A percentile compares a stretch with the other conserved stretches of the same genome.
These are phyloP conservation scores for Hemichromis elongatus DNA, from an alignment of 2,113 vertebrate genomes.

Conservation along the genomic window DNA sequence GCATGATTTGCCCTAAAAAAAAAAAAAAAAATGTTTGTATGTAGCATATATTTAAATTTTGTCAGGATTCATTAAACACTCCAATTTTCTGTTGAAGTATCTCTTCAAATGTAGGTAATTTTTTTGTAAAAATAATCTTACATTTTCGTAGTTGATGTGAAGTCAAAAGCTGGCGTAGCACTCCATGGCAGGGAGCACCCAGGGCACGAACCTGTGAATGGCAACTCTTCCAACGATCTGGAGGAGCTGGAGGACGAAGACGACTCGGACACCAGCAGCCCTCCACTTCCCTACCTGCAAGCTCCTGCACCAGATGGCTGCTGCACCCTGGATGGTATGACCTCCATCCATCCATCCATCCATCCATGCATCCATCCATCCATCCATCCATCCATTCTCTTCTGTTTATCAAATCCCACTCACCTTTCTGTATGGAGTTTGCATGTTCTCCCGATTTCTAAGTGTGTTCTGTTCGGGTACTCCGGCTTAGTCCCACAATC, in stretches of 20 bases:
- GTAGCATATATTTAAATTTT: not conserved
- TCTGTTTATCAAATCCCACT: not conserved
- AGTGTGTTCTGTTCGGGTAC: not conserved
- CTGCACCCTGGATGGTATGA: constrained; percentile 90
- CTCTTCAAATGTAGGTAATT: not conserved
- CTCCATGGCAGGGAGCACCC: constrained; percentile 78
- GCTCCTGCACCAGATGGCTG: constrained; percentile 89
- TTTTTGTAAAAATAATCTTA: not conserved
- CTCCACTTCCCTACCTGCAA: constrained; percentile 90
- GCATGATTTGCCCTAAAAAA: too few relatives aligned
- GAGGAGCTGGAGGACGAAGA: constrained; percentile 90
- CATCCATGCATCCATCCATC: not conserved
- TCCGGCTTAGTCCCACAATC: not conserved
- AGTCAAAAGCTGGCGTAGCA: constrained; percentile 78
- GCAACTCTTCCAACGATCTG: constrained; percentile 78
- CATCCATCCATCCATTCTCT: not conserved
- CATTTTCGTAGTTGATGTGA: constrained; percentile 76
- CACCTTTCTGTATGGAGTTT: not conserved
- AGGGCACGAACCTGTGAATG: constrained; percentile 77
- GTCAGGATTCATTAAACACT: not conserved
- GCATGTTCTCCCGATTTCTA: not conserved
- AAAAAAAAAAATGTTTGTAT: too few relatives aligned
- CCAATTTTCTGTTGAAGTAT: not conserved
- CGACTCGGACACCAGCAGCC: constrained; percentile 90
- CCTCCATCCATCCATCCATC: not conserved